phyloP scores from a whole-genome alignment of 2,888 invertebrate genomes.

The Eumerus sabulonum region DNA sequence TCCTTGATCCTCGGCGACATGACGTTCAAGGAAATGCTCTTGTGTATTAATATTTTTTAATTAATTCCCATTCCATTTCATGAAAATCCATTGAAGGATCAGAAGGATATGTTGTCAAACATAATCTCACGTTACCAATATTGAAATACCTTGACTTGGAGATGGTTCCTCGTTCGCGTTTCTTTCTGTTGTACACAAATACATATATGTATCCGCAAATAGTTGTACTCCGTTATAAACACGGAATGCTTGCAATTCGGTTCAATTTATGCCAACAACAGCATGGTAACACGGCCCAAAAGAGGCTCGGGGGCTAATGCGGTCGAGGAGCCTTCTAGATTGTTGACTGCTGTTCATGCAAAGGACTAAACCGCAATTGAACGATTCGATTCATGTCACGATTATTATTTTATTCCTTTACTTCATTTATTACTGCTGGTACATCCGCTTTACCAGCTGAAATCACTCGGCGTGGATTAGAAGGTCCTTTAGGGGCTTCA shows the following conservation, averaged over 20 bases:
- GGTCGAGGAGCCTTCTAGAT: conserved; percentile 51
- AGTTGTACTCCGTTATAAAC: conserved; percentile 15
- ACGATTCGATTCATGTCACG: conserved; percentile 48
- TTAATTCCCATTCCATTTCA: conserved; percentile 38
- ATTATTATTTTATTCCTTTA: conserved; percentile 37
- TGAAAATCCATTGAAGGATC: conserved; percentile 11
- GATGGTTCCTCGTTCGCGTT: background rate
- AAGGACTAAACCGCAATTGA: too few species aligned
- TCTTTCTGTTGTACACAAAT: too few species aligned
- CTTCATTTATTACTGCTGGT: conserved; percentile 2
- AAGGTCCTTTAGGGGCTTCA: background rate
- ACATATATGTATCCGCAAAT: conserved; percentile 9
- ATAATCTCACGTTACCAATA: conserved; percentile 63
- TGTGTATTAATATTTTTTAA: conserved; percentile 41
- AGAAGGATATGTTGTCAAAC: conserved; percentile 29
- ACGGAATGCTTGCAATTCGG: conserved; percentile 39
- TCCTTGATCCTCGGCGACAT: conserved; percentile 6
- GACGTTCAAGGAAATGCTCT: background rate
- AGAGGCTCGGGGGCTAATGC: conserved; percentile 36
- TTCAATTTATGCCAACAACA: conserved; percentile 21
- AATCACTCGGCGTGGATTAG: too few species aligned
- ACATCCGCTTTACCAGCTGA: background rate
- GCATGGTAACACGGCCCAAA: background rate
- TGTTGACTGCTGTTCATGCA: conserved; percentile 32
- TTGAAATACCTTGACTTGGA: conserved; percentile 45